phyloP scores from a whole-genome alignment of 2,113 vertebrate species.

The Eidolon helvum region DNA sequence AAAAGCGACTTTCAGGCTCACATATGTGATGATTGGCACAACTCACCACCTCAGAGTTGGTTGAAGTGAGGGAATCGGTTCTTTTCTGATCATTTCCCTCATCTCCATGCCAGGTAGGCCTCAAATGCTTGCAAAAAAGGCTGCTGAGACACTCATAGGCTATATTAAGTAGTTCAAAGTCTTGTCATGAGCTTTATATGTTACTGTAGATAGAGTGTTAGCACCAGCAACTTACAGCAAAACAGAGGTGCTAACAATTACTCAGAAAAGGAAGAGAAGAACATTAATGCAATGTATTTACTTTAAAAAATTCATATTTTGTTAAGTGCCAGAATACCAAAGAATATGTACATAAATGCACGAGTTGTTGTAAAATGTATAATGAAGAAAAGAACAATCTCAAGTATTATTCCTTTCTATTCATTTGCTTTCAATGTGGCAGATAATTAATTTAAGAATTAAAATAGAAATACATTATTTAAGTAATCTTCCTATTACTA shows the following conservation, averaged over 20 bases:
- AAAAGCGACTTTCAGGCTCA: not conserved
- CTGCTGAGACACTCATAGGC: not conserved
- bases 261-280: not conserved
- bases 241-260: not conserved
- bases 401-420: not conserved
- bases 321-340: not conserved
- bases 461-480: not conserved
- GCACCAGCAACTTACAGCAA: not conserved
- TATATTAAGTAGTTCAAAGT: not conserved
- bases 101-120: not conserved
- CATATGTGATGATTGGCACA: not conserved
- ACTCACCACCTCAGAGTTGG: not conserved
- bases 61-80: not conserved
- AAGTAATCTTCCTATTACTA: not conserved
- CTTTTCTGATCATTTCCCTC: not conserved
- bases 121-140: not conserved
- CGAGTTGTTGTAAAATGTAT: not conserved
- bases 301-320: not conserved
- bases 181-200: not conserved
- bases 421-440: not conserved
- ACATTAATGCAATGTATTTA: not conserved
- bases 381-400: not conserved
- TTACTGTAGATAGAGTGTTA: not conserved
- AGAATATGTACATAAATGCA: not conserved
- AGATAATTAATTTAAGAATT: not conserved